These are phyloP conservation scores for Drosophila erecta DNA, from an alignment of 1,140 invertebrate genomes.

Conservation along the genomic window DNA sequence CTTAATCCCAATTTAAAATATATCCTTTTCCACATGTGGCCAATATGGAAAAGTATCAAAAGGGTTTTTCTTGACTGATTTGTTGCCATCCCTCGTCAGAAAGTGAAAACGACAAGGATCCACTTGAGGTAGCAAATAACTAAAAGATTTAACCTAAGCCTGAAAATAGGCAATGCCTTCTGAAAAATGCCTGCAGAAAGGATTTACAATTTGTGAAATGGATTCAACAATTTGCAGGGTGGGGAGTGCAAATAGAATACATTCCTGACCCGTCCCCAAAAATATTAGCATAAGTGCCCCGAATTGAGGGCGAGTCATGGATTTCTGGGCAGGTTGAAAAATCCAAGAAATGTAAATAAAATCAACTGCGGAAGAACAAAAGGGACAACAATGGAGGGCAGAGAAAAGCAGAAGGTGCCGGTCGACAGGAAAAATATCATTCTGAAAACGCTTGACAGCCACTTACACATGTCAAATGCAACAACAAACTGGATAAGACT, in stretches of 20 bases:
- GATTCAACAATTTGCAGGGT: conserved; percentile 41
- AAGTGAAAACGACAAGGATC: conserved; percentile 10
- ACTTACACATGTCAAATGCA: conserved; percentile 82
- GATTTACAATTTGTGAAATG: conserved; percentile 63
- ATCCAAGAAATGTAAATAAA: conserved; percentile 82
- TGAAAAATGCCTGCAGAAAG: conserved; percentile 26
- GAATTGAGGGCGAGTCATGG: conserved; percentile 23
- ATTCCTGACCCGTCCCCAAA: conserved; percentile 53
- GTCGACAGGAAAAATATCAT: conserved; percentile 71
- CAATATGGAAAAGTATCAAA: neutral
- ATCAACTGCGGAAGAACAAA: conserved; percentile 62
- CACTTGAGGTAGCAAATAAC: conserved; percentile 20
- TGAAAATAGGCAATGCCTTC: conserved; percentile 34
- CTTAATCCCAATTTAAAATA: conserved; percentile 1
- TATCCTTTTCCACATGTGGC: neutral
- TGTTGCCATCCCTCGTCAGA: conserved; percentile 12
- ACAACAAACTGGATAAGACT: conserved; percentile 43
- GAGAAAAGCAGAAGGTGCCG: conserved; percentile 63
- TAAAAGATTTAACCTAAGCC: conserved; percentile 12
- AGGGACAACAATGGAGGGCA: conserved; percentile 43
- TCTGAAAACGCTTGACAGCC: conserved; percentile 76
- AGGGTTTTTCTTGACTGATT: conserved; percentile 9
- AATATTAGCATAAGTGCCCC: conserved; percentile 77
- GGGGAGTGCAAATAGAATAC: conserved; percentile 40
- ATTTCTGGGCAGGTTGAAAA: conserved; percentile 46